Conservation (phyloP, 2,888 invertebrate genomes). For the Heliconius ismenius region DNA sequence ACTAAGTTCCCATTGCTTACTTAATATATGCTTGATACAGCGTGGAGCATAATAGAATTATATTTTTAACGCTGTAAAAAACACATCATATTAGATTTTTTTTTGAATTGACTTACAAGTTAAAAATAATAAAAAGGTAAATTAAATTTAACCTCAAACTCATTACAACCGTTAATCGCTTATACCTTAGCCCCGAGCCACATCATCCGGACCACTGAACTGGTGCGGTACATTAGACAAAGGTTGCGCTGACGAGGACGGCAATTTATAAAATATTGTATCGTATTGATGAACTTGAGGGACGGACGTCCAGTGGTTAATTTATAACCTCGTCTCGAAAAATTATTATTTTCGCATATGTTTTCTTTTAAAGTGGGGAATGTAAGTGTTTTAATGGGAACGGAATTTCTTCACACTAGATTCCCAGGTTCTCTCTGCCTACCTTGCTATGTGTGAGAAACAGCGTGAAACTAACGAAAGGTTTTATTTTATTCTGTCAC, state of each 20-base stretch:
- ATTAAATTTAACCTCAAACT: background rate
- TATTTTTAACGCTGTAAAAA: no score
- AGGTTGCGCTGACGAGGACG: constrained; percentile 42
- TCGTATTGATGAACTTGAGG: constrained; percentile 27
- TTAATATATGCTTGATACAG: no score
- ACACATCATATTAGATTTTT: no score
- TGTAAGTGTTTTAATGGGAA: no score
- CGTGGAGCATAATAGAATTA: no score
- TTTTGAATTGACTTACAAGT: no score
- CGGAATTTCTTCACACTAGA: no score
- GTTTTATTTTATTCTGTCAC: background rate
- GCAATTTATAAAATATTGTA: constrained; percentile 34
- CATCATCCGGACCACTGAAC: constrained; percentile 50
- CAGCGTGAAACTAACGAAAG: background rate
- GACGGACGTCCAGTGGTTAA: background rate
- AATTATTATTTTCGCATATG: background rate
- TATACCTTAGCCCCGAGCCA: constrained; percentile 40
- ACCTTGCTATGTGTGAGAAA: no score
- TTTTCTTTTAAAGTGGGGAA: no score
- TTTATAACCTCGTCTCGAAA: background rate
- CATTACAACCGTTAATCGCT: constrained; percentile 3
- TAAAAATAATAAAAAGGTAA: background rate
- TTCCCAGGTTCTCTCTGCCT: no score
- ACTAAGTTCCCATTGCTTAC: no score
- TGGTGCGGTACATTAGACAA: constrained; percentile 51